Evolutionary conservation across 2,113 vertebrate genomes (phyloP), one percentile per base, ranked within the genome.

Genomic region (Prolemur simus): DNA sequence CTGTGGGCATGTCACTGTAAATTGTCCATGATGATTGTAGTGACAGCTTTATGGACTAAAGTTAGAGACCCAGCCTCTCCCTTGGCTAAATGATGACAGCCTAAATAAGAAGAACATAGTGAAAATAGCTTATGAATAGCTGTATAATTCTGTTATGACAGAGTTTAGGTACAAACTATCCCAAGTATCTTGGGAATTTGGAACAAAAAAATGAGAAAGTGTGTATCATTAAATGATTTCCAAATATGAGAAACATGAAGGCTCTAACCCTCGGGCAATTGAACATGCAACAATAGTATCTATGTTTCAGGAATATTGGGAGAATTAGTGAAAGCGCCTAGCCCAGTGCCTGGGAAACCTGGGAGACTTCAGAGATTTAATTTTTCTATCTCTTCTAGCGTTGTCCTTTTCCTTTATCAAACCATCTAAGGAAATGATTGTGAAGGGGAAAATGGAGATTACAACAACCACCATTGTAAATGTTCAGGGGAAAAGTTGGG

Each of bases 41-140:
- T 96, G 94, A 91, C 64, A 97, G 37, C 87, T 92, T 95, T 95
- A 95, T 96, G 92, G 92, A 94, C 95, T 97, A 39, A 71, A 97
- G 60, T 94, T 97, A 87, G 76, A 54, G 54, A 64, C 68, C 54
- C 71, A 95, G 5, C 3, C 58, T 97, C 85, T 95, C 89, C 34
- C 86, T 92, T 83, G 93, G 89, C 93, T 97, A 90, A 87, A n/a
- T 80, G 39, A n/a, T 94, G 94, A 96, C 76, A 93, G 81, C 60
- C 87, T 83, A 89, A 80, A 89, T 93, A 78, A 90, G 92, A 96
- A 74, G 45, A 93, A 58, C 27, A 66, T 27, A 32, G 58, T 68
- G 49, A 68, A 60, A 82, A 68, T 27, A 81, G 66, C 69, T 95
- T 71, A 42, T 29, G 45, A 85, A 29, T 58, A 89, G 39, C 69